These are phyloP conservation scores for Bathynomus jamesi DNA, from an alignment of 1,140 invertebrate species.

Conservation along the genomic window DNA sequence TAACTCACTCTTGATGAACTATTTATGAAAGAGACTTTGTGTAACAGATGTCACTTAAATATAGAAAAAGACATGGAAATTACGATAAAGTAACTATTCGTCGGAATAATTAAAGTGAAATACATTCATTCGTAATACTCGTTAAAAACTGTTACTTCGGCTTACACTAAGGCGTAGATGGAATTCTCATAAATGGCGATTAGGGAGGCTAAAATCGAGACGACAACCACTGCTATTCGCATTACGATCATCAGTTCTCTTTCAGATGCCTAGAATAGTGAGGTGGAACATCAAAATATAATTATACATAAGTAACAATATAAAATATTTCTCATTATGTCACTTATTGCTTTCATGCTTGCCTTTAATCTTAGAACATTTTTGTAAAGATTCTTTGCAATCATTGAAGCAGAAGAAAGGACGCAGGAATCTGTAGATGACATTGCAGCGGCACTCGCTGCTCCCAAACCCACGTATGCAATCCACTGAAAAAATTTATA, in stretches of 20 bases:
- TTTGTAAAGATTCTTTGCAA: not conserved
- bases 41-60: too few species aligned
- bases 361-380: not conserved
- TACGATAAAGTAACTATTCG: too few species aligned
- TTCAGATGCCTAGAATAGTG: constrained; percentile 54
- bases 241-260: constrained; percentile 66
- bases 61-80: too few species aligned
- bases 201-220: constrained; percentile 58
- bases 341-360: too few species aligned
- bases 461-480: not conserved
- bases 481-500: not conserved
- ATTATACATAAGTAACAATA: too few species aligned
- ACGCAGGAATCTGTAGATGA: not conserved
- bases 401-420: not conserved
- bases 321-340: too few species aligned
- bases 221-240: constrained; percentile 57
- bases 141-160: too few species aligned
- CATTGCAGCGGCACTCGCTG: not conserved
- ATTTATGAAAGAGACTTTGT: too few species aligned
- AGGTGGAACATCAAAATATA: not conserved
- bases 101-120: too few species aligned
- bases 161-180: constrained; percentile 69
- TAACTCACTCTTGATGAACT: too few species aligned
- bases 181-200: constrained; percentile 64
- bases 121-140: too few species aligned